A percentile compares a stretch with the other conserved stretches of the same genome.
Evolutionary conservation across 92 coral and sea anemone genomes (phyloP).

Genomic region (Parazoanthus darwini): DNA sequence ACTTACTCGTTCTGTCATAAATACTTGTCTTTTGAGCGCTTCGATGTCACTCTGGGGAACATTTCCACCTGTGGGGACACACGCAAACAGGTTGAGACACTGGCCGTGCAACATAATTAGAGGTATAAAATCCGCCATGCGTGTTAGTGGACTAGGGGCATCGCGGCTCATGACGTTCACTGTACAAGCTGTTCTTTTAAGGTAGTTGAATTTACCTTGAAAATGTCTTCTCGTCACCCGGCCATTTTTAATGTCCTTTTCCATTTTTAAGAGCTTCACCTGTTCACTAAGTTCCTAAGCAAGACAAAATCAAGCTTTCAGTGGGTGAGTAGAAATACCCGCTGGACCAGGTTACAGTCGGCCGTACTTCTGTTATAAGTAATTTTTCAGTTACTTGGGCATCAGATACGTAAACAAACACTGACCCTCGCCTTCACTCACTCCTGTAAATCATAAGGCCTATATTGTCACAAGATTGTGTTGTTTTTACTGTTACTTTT

Average conservation of each 20-base stretch:
- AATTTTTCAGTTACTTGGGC: too few relatives aligned
- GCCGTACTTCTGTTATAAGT: too few relatives aligned
- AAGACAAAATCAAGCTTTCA: neutral
- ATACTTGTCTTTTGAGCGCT: conserved; percentile 73
- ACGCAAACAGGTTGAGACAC: neutral
- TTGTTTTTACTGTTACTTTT: too few relatives aligned
- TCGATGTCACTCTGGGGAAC: conserved; percentile 71
- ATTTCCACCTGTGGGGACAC: conserved; percentile 45
- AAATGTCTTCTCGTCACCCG: conserved; percentile 57
- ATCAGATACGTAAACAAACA: too few relatives aligned
- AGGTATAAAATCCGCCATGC: too few relatives aligned
- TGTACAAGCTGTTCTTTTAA: neutral
- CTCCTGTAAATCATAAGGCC: too few relatives aligned
- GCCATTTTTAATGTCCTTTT: conserved; percentile 82
- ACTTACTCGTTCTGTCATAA: conserved; percentile 89
- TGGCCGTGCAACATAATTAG: too few relatives aligned
- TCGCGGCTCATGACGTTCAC: neutral
- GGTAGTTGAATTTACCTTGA: conserved; percentile 45
- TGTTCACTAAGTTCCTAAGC: conserved; percentile 87
- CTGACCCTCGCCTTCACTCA: too few relatives aligned
- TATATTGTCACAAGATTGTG: too few relatives aligned
- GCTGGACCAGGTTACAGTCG: neutral
- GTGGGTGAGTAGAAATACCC: neutral
- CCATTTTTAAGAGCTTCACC: conserved; percentile 86
- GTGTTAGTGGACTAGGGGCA: too few relatives aligned